Base-by-base conservation (phyloP, 2,888 invertebrate species). In the Homarus gammarus region DNA sequence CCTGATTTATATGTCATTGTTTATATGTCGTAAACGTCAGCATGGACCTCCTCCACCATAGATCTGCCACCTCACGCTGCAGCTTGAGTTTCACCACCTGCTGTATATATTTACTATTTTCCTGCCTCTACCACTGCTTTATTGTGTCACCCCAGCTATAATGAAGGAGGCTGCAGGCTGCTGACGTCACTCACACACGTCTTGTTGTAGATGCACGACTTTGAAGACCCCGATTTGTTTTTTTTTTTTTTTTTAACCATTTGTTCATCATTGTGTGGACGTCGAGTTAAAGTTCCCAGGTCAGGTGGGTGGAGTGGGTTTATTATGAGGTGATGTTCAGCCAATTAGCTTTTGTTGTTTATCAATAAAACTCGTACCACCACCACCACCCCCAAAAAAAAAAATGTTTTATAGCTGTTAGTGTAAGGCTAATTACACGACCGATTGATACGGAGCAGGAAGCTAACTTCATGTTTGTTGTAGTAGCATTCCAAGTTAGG, bases 1-100 rank as follows among this genome's bases (percentile, higher is more conserved):
- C 51, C 79, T 86, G 86, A 86, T 86, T 86, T 86, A 86, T 86
- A 86, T 79, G 86, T 86, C 86, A 79, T 86, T 86, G 86, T 86
- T 86, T 86, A 86, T 86, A 79, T 86, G 86, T 79, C 86, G 86
- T 70, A 44, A 40, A 64, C 40, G 78, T 86, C 86, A 51, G 51
- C 79, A 44, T 31, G 70, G 79, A 68, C 86, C 79, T 33, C 79
- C 70, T 44, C 61, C 86, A 75, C 86, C 86, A 86, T 86, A 86
- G 49, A 86, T 79, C 72, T 86, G 79, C 78, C 86, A 79, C 79
- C 75, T 36, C 68, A 44, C 27, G 27, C 40, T 31, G 44, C 1
- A 64, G 8, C 56, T 36, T 51, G 49, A n/a, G 49, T 38, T 27
- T 40, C 81, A 38, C 81, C 27, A 40, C 22, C 70, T 31, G 56